phyloP scores from a whole-genome alignment of 2,113 vertebrate genomes.

The Podarcis raffonei region DNA sequence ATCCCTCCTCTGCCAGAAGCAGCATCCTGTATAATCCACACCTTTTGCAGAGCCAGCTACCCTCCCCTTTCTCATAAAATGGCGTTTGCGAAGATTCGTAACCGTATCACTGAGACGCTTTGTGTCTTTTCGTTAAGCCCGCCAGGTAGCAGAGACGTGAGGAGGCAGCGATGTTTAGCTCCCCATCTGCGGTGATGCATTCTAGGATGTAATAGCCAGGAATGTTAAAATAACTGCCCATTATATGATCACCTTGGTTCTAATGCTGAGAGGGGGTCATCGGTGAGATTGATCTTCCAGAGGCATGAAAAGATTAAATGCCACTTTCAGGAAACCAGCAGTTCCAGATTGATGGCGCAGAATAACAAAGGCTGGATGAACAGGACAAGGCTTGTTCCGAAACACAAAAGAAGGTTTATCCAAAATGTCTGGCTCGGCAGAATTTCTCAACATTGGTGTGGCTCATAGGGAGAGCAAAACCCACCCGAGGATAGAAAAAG shows the following conservation, averaged over 20 bases:
- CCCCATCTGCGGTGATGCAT: neutral
- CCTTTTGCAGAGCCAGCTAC: neutral
- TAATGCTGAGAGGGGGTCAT: neutral
- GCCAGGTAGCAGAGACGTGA: neutral
- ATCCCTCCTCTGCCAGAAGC: neutral
- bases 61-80: neutral
- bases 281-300: neutral
- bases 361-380: neutral
- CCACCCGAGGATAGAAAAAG: too few species aligned
- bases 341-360: neutral
- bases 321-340: neutral
- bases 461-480: neutral
- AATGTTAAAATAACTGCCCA: neutral
- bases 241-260: neutral
- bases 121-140: neutral
- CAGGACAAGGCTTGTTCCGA: neutral
- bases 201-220: neutral
- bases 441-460: neutral
- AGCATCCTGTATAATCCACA: neutral
- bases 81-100: neutral
- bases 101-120: neutral
- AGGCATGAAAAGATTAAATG: neutral
- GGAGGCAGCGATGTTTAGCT: neutral
- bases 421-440: neutral
- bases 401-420: neutral